Base-by-base conservation (phyloP, 2,888 invertebrate genomes). In the Rhabditoides inermis region DNA sequence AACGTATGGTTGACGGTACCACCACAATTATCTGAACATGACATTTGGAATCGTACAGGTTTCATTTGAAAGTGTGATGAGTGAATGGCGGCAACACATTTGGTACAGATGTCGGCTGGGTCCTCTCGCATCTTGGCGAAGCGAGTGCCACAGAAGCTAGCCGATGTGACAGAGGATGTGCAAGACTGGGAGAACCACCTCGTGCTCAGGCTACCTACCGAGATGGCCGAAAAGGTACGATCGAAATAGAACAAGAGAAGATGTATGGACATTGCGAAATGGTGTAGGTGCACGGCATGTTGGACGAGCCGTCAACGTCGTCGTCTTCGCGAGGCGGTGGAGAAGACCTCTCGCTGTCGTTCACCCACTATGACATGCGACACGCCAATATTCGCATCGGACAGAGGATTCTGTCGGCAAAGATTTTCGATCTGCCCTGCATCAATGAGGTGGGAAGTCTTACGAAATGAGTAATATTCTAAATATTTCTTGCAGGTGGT, bases 401-500 rank as follows among this genome's bases (percentile, higher is more conserved):
- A 35, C 53, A 68, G 37, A 56, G 63, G 27, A 37, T 63, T 2
- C 47, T 73, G 45, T 54, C 51, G 18, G 71, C 65, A 39, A 68
- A 63, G 45, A 46, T 72, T n/a, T 56, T 72, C 40, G 73, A 73
- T 58, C 51, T 73, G 45, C 73, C 73, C 6, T 71, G 71, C 30
- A 53, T 73, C 28, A 60, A 59, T 22, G 73, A 73, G 58, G 71
- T 73, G 12, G 22, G 47, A 20, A 20, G n/a, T 37, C 25, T 39
- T 41, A 40, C n/a, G 40, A 40, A 40, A 25, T 49, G 50, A 10
- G 12, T 25, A 12, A 27, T 32, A 10, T 30, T 18, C 37, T n/a
- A 12, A 15, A 10, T 22, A 12, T 6, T 15, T 54, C 26, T 27
- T 60, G 56, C 49, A 98, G 79, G 88, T 90, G 0, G 80, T 88